These are phyloP conservation scores for Watsonalla cultraria DNA, from an alignment of 2,888 invertebrate genomes.

Conservation along the genomic window DNA sequence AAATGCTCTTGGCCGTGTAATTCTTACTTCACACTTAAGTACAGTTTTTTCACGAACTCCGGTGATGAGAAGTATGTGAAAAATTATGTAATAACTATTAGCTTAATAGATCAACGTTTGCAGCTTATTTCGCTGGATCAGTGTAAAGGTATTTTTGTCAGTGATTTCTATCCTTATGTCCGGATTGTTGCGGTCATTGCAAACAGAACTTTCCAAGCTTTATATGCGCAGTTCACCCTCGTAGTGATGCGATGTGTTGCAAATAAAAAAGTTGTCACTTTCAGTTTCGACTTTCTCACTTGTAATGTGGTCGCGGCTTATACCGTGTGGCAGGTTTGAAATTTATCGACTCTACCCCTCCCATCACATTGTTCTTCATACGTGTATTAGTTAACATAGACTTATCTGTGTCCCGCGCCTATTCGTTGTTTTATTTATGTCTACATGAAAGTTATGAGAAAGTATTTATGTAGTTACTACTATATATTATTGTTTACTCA, in stretches of 20 bases:
- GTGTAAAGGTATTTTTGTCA: too few relatives aligned
- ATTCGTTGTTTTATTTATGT: neutral
- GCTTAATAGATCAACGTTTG: too few relatives aligned
- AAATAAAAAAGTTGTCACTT: slow-evolving; percentile 46
- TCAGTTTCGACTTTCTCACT: slow-evolving; percentile 51
- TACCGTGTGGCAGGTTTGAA: slow-evolving; percentile 34
- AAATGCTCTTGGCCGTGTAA: slow-evolving; percentile 33
- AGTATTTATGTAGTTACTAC: slow-evolving; percentile 6
- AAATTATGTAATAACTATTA: too few relatives aligned
- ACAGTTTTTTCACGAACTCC: slow-evolving; percentile 1
- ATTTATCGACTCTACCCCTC: slow-evolving; percentile 16
- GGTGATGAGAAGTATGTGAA: too few relatives aligned
- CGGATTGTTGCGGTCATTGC: slow-evolving; percentile 1
- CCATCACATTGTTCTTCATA: slow-evolving; percentile 5
- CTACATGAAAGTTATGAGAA: slow-evolving; percentile 10
- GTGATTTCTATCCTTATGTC: neutral
- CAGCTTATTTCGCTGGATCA: too few relatives aligned
- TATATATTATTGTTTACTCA: slow-evolving; percentile 13
- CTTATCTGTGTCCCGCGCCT: neutral
- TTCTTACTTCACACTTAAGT: slow-evolving; percentile 22
- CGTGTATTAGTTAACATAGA: neutral
- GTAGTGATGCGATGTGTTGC: slow-evolving; percentile 27
- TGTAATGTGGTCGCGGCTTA: slow-evolving; percentile 38
- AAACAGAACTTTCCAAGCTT: slow-evolving; percentile 24
- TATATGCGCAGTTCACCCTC: slow-evolving; percentile 37